These are phyloP conservation scores for Sinohyriopsis cumingii DNA, from an alignment of 2,888 invertebrate genomes.

Conservation along the genomic window DNA sequence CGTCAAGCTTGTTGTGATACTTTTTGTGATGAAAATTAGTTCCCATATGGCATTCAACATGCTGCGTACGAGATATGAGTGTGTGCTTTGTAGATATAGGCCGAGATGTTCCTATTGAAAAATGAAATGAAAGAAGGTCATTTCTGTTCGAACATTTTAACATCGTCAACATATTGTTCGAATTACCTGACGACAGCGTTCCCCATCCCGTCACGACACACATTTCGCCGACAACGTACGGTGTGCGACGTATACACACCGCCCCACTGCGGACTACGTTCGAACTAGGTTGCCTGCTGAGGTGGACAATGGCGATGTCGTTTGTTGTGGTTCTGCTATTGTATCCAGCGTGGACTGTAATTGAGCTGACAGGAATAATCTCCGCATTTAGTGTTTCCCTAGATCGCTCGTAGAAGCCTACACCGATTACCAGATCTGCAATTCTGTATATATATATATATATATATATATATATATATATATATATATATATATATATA, in stretches of 20 bases:
- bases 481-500: constrained; percentile 6
- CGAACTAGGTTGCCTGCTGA: not conserved
- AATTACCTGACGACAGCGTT: too few relatives aligned
- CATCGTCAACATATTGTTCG: too few relatives aligned
- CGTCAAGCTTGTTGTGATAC: too few relatives aligned
- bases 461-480: not conserved
- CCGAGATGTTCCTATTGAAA: too few relatives aligned
- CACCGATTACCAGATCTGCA: not conserved
- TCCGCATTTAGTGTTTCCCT: not conserved
- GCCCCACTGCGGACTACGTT: not conserved
- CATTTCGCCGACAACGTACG: not conserved
- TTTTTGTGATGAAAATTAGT: too few relatives aligned
- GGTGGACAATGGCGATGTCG: not conserved
- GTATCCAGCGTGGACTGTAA: not conserved
- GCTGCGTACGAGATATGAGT: too few relatives aligned
- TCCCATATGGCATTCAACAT: too few relatives aligned
- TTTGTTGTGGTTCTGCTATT: not conserved
- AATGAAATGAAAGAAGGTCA: too few relatives aligned
- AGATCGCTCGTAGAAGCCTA: not conserved
- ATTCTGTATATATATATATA: too few relatives aligned
- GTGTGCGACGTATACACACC: not conserved
- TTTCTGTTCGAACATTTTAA: too few relatives aligned
- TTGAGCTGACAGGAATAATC: not conserved
- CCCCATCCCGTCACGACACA: too few relatives aligned
- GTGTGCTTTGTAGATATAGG: too few relatives aligned